phyloP scores from a whole-genome alignment of 2,113 vertebrate genomes.

The Accipiter cooperii region DNA sequence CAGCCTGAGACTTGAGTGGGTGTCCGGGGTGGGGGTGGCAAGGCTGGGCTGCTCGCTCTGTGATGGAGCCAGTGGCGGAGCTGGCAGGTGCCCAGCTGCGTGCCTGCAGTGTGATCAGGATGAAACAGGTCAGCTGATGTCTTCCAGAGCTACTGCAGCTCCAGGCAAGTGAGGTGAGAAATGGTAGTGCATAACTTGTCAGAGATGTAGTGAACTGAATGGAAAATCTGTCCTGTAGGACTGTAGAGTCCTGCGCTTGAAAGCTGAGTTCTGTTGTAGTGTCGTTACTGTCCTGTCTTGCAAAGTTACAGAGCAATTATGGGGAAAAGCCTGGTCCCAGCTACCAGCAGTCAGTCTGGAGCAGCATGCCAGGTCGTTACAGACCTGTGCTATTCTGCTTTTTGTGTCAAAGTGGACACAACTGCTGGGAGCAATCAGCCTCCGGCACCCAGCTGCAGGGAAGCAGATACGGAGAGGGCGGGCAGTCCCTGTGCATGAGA shows the following conservation, averaged over 20 bases:
- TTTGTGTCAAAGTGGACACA: neutral
- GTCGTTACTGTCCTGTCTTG: neutral
- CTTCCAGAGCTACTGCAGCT: neutral
- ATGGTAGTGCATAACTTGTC: neutral
- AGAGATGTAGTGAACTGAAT: neutral
- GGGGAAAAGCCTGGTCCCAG: neutral
- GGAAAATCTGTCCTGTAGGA: neutral
- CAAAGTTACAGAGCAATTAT: neutral
- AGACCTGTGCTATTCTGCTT: neutral
- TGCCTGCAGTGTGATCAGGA: neutral
- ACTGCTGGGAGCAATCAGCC: neutral
- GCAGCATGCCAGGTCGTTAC: neutral
- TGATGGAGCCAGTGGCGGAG: neutral
- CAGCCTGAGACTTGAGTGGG: fast-evolving
- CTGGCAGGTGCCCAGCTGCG: neutral
- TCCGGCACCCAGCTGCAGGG: neutral
- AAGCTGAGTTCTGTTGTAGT: neutral
- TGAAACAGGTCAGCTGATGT: fast-evolving
- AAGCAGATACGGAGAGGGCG: neutral
- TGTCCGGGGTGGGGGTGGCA: neutral
- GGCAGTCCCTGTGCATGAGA: neutral
- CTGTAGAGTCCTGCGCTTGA: fast-evolving
- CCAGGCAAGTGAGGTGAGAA: neutral
- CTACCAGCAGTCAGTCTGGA: neutral
- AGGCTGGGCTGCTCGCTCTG: neutral